A percentile compares a stretch with the other conserved stretches of the same genome.
Evolutionary conservation across 2,797 vertebrate species (phyloP).

Genomic region (Sebastes matsubarae): DNA sequence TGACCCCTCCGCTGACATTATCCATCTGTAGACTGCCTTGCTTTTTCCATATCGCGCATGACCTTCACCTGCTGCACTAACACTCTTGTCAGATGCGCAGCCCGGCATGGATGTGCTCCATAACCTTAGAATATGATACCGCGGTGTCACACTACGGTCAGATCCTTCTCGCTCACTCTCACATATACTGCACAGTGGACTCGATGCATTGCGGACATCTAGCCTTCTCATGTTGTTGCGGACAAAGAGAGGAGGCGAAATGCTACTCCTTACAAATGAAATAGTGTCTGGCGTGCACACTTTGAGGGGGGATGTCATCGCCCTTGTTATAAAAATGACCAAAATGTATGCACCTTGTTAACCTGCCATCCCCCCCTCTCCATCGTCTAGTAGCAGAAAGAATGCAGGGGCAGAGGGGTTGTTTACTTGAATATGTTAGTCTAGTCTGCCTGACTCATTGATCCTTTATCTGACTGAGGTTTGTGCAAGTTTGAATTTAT

Average conservation of each 20-base stretch:
- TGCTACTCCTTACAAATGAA: background rate
- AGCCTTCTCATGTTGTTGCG: background rate
- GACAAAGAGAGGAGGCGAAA: background rate
- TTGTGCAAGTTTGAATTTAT: no score
- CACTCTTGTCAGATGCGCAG: constrained; percentile 41
- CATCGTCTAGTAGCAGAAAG: background rate
- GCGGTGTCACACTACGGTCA: background rate
- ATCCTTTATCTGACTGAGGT: no score
- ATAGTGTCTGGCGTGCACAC: background rate
- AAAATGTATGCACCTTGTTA: background rate
- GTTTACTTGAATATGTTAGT: no score
- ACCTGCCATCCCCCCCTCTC: background rate
- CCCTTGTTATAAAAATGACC: background rate
- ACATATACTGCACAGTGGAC: background rate
- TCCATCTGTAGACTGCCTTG: constrained; percentile 47
- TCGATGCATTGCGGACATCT: background rate
- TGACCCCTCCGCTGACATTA: constrained; percentile 46
- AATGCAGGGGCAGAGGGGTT: no score
- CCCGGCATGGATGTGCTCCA: constrained; percentile 20
- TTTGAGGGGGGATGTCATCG: no score
- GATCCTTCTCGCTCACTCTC: background rate
- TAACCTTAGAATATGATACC: constrained; percentile 51
- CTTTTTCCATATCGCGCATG: constrained; percentile 30
- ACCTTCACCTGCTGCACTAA: constrained; percentile 50
- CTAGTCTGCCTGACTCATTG: no score